phyloP scores from a whole-genome alignment of 2,888 invertebrate genomes.

The Odontomyia ornata region DNA sequence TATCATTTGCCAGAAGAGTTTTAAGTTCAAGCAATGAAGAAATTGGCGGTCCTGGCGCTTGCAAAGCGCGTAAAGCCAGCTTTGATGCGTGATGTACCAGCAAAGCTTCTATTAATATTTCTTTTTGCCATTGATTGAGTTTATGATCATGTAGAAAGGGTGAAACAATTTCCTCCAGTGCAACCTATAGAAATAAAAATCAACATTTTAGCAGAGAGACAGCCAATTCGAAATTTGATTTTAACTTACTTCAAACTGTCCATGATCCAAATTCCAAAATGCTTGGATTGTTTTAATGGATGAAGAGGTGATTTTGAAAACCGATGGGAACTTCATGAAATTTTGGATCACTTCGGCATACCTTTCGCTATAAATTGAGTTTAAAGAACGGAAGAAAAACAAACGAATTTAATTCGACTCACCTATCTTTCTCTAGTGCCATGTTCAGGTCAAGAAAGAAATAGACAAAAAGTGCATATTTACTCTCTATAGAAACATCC shows the following conservation, averaged over 20 bases:
- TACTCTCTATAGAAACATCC: constrained; percentile 72
- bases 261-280: constrained; percentile 90
- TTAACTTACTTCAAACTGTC: constrained; percentile 76
- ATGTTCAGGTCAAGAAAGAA: constrained; percentile 82
- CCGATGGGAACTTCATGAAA: constrained; percentile 81
- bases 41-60: constrained; percentile 56
- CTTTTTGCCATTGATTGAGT: constrained; percentile 59
- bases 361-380: constrained; percentile 55
- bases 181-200: constrained; percentile 52
- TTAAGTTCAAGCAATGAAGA: constrained; percentile 56
- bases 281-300: constrained; percentile 83
- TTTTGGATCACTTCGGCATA: constrained; percentile 73
- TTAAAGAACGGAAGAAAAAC: not conserved
- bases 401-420: constrained; percentile 48
- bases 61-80: constrained; percentile 57
- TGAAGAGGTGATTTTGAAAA: constrained; percentile 79
- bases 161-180: constrained; percentile 59
- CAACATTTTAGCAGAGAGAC: not conserved
- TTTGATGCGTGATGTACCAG: constrained; percentile 55
- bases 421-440: constrained; percentile 71
- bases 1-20: constrained; percentile 59
- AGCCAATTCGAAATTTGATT: constrained; percentile 19
- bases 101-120: constrained; percentile 58
- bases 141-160: constrained; percentile 56
- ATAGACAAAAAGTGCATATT: constrained; percentile 83